These are phyloP conservation scores for Epistrophe eligans DNA, from an alignment of 2,888 invertebrate species.

Conservation along the genomic window DNA sequence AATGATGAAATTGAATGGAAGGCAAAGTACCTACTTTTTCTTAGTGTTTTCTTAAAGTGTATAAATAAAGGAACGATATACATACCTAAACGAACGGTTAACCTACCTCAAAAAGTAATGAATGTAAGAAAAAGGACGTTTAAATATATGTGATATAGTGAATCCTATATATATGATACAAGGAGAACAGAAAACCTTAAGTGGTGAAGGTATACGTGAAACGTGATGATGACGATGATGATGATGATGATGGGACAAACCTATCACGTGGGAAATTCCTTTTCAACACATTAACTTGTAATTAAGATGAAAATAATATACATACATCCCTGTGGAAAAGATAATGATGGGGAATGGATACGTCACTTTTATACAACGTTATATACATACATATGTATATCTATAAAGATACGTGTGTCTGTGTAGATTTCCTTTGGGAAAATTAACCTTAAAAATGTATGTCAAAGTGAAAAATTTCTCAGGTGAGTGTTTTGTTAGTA, in stretches of 20 bases:
- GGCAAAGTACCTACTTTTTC: too few species aligned
- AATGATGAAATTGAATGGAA: too few species aligned
- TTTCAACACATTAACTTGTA: constrained; percentile 67
- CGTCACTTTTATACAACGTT: neutral
- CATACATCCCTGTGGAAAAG: neutral
- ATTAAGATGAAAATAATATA: constrained; percentile 49
- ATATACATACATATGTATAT: neutral
- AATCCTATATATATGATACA: neutral
- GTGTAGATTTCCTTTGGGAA: constrained; percentile 31
- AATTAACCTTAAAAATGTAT: constrained; percentile 3
- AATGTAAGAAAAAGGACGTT: constrained; percentile 16
- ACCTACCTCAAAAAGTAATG: constrained; percentile 11
- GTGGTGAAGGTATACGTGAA: neutral
- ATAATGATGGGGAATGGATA: neutral
- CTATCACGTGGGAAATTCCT: constrained; percentile 55
- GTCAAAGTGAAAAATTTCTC: neutral
- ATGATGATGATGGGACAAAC: constrained; percentile 12
- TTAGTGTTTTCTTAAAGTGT: neutral
- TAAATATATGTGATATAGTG: constrained; percentile 28
- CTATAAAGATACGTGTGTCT: neutral
- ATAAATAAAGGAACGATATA: neutral
- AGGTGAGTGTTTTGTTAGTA: neutral
- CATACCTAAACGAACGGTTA: neutral
- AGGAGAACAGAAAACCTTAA: constrained; percentile 13
- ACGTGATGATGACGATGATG: constrained; percentile 20